Conservation (phyloP, 2,888 invertebrate genomes). For the Altica lythri region DNA sequence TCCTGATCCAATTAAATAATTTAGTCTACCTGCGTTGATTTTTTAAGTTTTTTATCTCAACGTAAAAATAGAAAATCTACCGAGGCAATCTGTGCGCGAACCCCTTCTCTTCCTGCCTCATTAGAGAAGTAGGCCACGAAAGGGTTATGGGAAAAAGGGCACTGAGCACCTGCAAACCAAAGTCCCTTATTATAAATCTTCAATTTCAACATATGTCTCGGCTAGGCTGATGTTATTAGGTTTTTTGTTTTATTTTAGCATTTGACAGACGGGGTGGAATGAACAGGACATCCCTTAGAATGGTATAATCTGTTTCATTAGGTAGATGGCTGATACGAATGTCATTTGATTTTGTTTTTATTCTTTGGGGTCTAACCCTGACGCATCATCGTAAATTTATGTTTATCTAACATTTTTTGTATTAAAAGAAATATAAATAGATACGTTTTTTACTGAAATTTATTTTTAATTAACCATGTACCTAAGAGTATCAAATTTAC, state of each 20-base stretch:
- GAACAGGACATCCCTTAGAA: conserved; percentile 29
- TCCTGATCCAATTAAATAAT: no score
- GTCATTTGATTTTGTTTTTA: conserved; percentile 22
- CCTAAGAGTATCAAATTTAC: no score
- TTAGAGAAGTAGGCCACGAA: conserved; percentile 52
- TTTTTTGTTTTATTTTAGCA: conserved; percentile 33
- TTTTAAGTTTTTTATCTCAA: no score
- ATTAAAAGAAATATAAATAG: conserved; percentile 1
- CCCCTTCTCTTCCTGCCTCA: conserved; percentile 47
- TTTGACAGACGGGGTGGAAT: conserved; percentile 32
- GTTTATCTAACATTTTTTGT: no score
- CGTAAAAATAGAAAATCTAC: conserved; percentile 36
- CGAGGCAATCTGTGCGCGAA: conserved; percentile 49
- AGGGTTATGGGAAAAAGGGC: conserved; percentile 52
- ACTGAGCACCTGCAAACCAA: conserved; percentile 48
- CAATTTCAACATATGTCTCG: conserved; percentile 44
- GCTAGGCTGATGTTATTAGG: conserved; percentile 33
- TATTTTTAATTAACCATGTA: no score
- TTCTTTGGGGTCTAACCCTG: conserved; percentile 7
- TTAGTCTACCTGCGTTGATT: no score
- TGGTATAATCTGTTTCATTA: conserved; percentile 29
- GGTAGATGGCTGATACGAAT: conserved; percentile 15
- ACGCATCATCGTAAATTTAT: background rate
- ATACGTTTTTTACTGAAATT: no score
- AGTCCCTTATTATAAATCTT: conserved; percentile 46